Percentiles rank a stretch among this genome's conserved stretches.
These are phyloP conservation scores for Leptocoma aspasia DNA, from an alignment of 2,113 vertebrate genomes.

Conservation along the genomic window DNA sequence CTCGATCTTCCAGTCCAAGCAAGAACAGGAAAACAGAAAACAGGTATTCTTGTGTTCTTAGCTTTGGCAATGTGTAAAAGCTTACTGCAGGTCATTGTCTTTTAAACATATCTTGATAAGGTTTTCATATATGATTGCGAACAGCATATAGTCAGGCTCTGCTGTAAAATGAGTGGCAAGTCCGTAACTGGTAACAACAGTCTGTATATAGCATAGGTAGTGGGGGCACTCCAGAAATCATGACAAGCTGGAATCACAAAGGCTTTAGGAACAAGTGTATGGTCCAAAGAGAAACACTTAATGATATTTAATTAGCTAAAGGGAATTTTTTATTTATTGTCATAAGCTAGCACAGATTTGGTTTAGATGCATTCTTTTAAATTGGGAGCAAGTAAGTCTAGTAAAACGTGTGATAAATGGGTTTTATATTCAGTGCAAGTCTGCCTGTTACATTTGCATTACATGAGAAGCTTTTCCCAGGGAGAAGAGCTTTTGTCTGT, in stretches of 20 bases:
- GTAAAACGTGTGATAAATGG: background rate
- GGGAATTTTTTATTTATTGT: background rate
- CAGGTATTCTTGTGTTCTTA: slow-evolving; percentile 68
- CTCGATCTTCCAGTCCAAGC: slow-evolving; percentile 82
- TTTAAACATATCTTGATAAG: background rate
- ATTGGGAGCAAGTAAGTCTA: background rate
- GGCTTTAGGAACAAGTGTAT: background rate
- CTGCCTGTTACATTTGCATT: background rate
- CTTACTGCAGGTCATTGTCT: background rate
- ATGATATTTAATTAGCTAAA: background rate
- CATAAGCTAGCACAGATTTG: background rate
- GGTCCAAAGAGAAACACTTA: background rate
- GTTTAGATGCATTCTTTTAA: background rate
- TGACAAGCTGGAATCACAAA: background rate
- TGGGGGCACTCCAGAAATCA: background rate
- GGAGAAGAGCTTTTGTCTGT: background rate
- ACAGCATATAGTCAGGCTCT: background rate
- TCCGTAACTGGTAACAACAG: background rate
- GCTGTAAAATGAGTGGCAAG: background rate
- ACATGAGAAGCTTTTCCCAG: background rate
- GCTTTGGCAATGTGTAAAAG: background rate
- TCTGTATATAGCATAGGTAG: background rate
- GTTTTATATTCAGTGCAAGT: background rate
- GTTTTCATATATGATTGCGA: background rate
- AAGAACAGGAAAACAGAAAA: slow-evolving; percentile 88